Percentiles rank a stretch among this genome's conserved stretches.
phyloP scores from a whole-genome alignment of 2,113 vertebrate genomes.

The Vanacampus margaritifer region DNA sequence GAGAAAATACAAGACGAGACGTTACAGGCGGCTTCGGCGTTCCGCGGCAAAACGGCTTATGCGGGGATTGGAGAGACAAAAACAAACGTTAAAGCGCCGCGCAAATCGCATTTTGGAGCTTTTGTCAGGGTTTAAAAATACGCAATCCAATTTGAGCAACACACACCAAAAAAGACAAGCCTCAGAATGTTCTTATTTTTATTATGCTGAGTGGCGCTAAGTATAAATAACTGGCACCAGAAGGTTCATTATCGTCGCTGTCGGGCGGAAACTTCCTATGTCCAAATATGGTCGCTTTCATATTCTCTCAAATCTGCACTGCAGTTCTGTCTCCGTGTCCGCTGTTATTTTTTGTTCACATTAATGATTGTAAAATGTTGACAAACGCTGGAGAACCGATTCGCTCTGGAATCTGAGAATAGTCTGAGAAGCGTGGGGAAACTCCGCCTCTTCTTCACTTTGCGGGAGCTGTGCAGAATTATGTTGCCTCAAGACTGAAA shows the following conservation, averaged over 20 bases:
- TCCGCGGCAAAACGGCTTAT: background rate
- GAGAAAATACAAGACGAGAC: background rate
- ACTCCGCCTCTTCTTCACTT: no score
- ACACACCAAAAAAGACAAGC: conserved; percentile 22
- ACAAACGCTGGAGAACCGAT: no score
- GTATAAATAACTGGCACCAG: no score
- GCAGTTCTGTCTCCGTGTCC: no score
- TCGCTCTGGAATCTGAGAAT: no score
- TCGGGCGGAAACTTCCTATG: background rate
- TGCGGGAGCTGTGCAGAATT: no score
- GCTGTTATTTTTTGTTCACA: no score
- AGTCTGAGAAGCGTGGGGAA: no score
- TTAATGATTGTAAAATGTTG: no score
- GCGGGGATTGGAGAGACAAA: conserved; percentile 26
- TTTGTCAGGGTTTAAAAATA: conserved; percentile 41
- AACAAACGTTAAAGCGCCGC: conserved; percentile 20
- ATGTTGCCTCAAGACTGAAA: conserved; percentile 12
- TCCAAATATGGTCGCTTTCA: no score
- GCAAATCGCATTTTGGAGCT: conserved; percentile 27
- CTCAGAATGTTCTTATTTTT: conserved; percentile 10
- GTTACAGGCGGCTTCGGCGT: background rate
- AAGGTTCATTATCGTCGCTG: background rate
- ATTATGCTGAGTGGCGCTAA: background rate
- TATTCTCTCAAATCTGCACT: no score
- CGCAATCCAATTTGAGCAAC: conserved; percentile 30